Conservation (phyloP, 2,797 vertebrate species). For the Acrocephalus scirpaceus region DNA sequence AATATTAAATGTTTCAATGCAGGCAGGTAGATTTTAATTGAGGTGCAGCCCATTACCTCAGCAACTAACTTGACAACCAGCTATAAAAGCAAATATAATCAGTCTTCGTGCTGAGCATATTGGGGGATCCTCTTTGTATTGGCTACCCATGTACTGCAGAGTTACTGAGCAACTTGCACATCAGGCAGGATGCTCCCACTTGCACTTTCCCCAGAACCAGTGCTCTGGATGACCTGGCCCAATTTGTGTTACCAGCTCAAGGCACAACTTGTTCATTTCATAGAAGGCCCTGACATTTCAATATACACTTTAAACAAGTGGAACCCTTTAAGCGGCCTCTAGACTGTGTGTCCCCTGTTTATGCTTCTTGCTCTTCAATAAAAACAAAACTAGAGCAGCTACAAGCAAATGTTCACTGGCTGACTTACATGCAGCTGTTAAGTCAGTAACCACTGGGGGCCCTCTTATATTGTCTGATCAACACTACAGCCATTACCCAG, state of each 20-base stretch:
- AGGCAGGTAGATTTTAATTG: constrained; percentile 58
- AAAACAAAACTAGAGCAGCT: constrained; percentile 71
- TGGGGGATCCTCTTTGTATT: not conserved
- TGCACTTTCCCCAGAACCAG: fast-evolving
- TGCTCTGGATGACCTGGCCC: not conserved
- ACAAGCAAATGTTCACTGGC: constrained; percentile 71
- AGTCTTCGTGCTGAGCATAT: not conserved
- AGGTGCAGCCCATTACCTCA: constrained; percentile 12
- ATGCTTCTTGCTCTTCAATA: constrained; percentile 73
- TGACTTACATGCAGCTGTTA: constrained; percentile 76
- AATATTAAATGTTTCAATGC: constrained; percentile 50
- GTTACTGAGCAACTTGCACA: not conserved
- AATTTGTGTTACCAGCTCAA: not conserved
- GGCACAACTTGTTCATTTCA: not conserved
- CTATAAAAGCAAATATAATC: constrained; percentile 29
- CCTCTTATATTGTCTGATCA: constrained; percentile 72
- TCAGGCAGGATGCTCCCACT: not conserved
- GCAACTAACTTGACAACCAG: constrained; percentile 15
- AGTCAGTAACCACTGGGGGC: constrained; percentile 67
- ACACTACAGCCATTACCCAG: constrained; percentile 70
- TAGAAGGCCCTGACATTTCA: constrained; percentile 46
- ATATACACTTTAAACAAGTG: constrained; percentile 56
- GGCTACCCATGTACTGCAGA: not conserved
- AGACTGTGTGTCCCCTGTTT: constrained; percentile 62
- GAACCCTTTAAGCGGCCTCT: constrained; percentile 62